Percentiles rank a stretch among this genome's conserved stretches.
These are phyloP conservation scores for Pinctada fucata DNA, from an alignment of 2,888 invertebrate genomes.

Conservation along the genomic window DNA sequence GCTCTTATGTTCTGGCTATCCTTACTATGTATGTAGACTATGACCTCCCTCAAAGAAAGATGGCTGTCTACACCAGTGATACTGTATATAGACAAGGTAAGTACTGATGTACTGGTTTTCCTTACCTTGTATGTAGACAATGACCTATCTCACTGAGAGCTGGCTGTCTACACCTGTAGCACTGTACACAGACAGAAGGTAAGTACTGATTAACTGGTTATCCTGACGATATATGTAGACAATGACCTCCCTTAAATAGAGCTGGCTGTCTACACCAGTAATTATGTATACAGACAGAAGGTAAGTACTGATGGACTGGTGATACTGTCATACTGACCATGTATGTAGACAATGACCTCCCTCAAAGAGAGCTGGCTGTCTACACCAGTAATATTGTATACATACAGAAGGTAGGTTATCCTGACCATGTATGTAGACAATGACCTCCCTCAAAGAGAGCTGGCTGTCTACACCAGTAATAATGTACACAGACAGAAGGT, in stretches of 20 bases:
- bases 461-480: constrained; percentile 65
- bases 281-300: constrained; percentile 46
- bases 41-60: too few species aligned
- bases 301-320: not conserved
- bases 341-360: too few species aligned
- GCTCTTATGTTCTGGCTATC: too few species aligned
- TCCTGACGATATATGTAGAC: constrained; percentile 56
- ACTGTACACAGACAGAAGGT: constrained; percentile 40
- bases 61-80: constrained; percentile 16
- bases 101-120: constrained; percentile 58
- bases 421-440: constrained; percentile 53
- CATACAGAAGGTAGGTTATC: constrained; percentile 52
- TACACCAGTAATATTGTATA: too few species aligned
- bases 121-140: constrained; percentile 49
- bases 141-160: constrained; percentile 52
- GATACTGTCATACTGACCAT: too few species aligned
- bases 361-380: too few species aligned
- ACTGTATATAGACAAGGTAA: constrained; percentile 41
- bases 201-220: constrained; percentile 55
- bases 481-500: constrained; percentile 44
- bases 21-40: too few species aligned
- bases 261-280: constrained; percentile 65
- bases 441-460: constrained; percentile 49
- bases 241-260: constrained; percentile 48
- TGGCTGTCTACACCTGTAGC: constrained; percentile 65